Percentiles rank a stretch among this genome's conserved stretches.
These are phyloP conservation scores for Cynocephalus volans DNA, from an alignment of 2,113 vertebrate species.

Conservation along the genomic window DNA sequence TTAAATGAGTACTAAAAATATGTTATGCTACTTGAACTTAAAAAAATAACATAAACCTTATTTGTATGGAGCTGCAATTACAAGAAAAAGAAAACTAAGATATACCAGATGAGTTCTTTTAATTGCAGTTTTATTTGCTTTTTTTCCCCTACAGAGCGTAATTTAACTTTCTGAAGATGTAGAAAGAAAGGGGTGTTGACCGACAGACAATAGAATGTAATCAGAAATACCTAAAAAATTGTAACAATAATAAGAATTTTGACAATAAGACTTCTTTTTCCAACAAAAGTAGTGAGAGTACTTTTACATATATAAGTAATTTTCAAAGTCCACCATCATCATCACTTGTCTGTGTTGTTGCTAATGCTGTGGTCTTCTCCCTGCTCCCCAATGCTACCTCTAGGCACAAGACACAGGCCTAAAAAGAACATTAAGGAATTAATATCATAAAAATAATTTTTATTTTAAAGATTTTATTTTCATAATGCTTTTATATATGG, in stretches of 20 bases:
- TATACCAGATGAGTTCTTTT: neutral
- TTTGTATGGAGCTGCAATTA: neutral
- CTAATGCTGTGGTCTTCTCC: rapidly evolving
- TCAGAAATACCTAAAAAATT: neutral
- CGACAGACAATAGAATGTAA: neutral
- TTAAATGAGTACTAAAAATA: neutral
- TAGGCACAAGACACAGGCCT: neutral
- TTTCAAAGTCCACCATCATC: neutral
- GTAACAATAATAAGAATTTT: neutral
- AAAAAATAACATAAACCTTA: neutral
- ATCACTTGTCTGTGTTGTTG: neutral
- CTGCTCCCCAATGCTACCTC: rapidly evolving
- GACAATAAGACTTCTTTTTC: neutral
- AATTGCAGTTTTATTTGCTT: neutral
- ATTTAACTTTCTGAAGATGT: neutral
- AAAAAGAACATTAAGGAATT: neutral
- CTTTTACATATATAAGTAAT: neutral
- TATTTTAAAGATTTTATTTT: neutral
- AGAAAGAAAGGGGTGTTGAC: neutral
- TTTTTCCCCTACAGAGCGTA: neutral
- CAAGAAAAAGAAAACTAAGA: neutral
- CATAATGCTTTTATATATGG: neutral
- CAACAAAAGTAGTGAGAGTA: neutral
- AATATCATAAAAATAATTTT: neutral
- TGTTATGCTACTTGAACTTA: neutral